phyloP scores from a whole-genome alignment of 1,140 invertebrate species.

The Archivesica marissinica region DNA sequence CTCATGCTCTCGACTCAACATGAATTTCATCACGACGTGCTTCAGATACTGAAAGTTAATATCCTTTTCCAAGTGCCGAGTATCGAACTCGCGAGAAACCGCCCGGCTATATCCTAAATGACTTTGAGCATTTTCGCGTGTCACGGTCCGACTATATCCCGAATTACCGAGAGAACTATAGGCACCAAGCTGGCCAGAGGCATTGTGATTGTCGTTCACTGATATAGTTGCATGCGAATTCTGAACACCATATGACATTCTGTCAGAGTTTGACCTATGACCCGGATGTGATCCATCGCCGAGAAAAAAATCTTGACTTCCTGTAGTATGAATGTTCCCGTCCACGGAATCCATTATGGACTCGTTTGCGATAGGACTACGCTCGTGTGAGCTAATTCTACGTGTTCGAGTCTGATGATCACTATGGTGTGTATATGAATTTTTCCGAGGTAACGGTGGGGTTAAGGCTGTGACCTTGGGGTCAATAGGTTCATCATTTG shows the following conservation, averaged over 20 bases:
- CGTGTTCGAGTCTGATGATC: constrained; percentile 17
- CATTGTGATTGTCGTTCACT: constrained; percentile 20
- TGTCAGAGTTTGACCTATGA: constrained; percentile 11
- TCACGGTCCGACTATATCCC: not conserved
- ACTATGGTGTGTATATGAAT: not conserved
- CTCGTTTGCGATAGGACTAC: constrained; percentile 35
- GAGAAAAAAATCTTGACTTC: constrained; percentile 49
- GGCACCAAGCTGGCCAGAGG: constrained; percentile 5
- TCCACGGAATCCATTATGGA: not conserved
- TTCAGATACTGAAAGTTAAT: constrained; percentile 95
- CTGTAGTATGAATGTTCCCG: constrained; percentile 13
- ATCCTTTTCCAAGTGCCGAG: constrained; percentile 85
- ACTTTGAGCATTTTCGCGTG: no score
- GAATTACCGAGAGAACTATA: constrained; percentile 20
- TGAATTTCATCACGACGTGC: constrained; percentile 96
- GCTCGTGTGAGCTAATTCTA: constrained; percentile 9
- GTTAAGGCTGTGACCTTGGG: constrained; percentile 59
- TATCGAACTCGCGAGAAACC: constrained; percentile 36
- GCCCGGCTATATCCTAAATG: not conserved
- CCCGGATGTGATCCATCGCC: constrained; percentile 8
- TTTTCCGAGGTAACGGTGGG: constrained; percentile 63
- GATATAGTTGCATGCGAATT: constrained; percentile 54
- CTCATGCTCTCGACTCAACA: constrained; percentile 93
- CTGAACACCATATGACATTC: constrained; percentile 1
- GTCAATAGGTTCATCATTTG: constrained; percentile 79